Percentiles rank a stretch among this genome's conserved stretches.
Evolutionary conservation across 2,888 invertebrate species (phyloP).

Genomic region (Leucophenga montana): DNA sequence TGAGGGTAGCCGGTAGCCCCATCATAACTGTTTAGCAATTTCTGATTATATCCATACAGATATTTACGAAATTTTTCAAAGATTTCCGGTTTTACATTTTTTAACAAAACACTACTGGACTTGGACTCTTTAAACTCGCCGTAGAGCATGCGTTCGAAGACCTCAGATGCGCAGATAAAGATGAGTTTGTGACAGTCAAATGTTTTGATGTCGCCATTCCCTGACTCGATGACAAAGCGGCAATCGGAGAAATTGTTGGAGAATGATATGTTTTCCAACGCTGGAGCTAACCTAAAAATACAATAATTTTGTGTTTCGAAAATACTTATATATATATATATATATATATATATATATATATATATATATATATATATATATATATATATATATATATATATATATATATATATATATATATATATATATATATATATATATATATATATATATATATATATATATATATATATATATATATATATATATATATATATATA

Average conservation of each 20-base stretch:
- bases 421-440: no score
- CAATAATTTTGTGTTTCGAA: no score
- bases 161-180: slow-evolving; percentile 39
- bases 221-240: neutral
- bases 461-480: no score
- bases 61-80: slow-evolving; percentile 40
- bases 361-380: no score
- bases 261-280: no score
- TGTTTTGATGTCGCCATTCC: neutral
- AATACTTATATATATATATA: no score
- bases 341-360: no score
- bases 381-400: no score
- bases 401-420: no score
- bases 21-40: slow-evolving; percentile 27
- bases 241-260: neutral
- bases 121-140: slow-evolving; percentile 36
- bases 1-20: slow-evolving; percentile 28
- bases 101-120: slow-evolving; percentile 24
- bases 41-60: slow-evolving; percentile 27
- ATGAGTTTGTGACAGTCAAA: slow-evolving; percentile 40
- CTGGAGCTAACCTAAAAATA: no score
- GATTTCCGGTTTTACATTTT: slow-evolving; percentile 30
- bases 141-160: slow-evolving; percentile 42
- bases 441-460: no score
- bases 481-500: no score